Conservation (phyloP, 2,888 invertebrate genomes). For the Phaedon cochleariae region DNA sequence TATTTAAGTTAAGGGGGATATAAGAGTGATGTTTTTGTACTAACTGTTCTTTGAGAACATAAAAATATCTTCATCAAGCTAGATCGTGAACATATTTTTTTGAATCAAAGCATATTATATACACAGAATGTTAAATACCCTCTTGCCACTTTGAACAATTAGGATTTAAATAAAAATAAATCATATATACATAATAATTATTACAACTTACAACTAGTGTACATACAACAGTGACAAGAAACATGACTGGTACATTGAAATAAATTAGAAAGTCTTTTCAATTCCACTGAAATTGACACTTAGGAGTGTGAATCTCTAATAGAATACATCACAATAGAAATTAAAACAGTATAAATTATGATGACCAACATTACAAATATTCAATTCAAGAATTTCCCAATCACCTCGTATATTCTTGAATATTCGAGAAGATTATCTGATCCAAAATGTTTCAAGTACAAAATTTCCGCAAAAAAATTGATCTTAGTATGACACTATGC, state of each 20-base stretch:
- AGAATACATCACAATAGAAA: neutral
- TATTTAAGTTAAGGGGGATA: conserved; percentile 39
- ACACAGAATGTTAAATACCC: conserved; percentile 46
- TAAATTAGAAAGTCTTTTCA: conserved; percentile 26
- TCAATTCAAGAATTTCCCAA: no score
- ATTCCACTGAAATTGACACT: conserved; percentile 27
- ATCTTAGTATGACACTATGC: no score
- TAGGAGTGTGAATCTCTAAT: neutral
- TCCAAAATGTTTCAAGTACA: no score
- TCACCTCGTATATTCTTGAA: no score
- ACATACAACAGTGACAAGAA: conserved; percentile 44
- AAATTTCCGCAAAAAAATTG: no score
- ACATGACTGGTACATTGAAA: conserved; percentile 44
- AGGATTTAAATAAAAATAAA: conserved; percentile 38
- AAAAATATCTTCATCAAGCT: conserved; percentile 33
- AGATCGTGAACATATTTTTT: conserved; percentile 34
- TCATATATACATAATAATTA: conserved; percentile 35
- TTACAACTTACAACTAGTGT: conserved; percentile 42
- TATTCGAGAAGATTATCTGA: no score
- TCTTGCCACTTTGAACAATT: conserved; percentile 45
- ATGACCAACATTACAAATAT: no score
- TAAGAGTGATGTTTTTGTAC: conserved; percentile 53
- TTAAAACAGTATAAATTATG: no score
- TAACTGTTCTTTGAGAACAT: conserved; percentile 50
- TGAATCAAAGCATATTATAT: conserved; percentile 42